Evolutionary conservation across 2,888 invertebrate genomes (phyloP).

Genomic region (Thysanoteuthis rhombus): DNA sequence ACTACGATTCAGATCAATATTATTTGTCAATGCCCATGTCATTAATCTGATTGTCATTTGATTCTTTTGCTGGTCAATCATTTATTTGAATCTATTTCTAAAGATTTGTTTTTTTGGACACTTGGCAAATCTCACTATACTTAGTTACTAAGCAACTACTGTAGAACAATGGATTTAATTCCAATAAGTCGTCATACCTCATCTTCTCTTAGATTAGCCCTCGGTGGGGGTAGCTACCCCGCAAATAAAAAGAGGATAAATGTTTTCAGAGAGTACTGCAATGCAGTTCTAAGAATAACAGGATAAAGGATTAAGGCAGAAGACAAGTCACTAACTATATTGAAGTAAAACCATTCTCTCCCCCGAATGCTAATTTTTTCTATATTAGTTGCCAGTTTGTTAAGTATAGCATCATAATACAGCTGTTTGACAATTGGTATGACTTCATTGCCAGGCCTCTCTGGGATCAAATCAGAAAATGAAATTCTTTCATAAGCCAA

Average conservation of each 20-base stretch:
- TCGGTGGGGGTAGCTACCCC: neutral
- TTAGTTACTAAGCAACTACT: neutral
- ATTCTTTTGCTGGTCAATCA: neutral
- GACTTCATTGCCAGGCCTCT: no score
- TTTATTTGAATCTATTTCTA: neutral
- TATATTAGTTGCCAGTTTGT: no score
- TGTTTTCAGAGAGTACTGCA: no score
- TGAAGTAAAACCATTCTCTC: no score
- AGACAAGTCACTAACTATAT: no score
- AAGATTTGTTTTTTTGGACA: neutral
- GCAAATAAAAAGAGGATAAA: neutral
- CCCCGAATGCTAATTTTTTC: no score
- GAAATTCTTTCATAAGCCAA: no score
- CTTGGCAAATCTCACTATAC: neutral
- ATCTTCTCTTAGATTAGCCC: neutral
- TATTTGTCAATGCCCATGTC: neutral
- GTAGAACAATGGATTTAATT: neutral
- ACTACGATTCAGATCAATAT: neutral
- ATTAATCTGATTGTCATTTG: neutral
- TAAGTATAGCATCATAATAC: no score
- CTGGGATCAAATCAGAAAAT: no score
- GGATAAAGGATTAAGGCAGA: no score
- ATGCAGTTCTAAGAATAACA: no score
- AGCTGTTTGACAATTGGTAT: no score
- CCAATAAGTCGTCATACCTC: neutral